Base-by-base conservation (phyloP, 2,888 invertebrate genomes). In the Halictus quadricinctus region DNA sequence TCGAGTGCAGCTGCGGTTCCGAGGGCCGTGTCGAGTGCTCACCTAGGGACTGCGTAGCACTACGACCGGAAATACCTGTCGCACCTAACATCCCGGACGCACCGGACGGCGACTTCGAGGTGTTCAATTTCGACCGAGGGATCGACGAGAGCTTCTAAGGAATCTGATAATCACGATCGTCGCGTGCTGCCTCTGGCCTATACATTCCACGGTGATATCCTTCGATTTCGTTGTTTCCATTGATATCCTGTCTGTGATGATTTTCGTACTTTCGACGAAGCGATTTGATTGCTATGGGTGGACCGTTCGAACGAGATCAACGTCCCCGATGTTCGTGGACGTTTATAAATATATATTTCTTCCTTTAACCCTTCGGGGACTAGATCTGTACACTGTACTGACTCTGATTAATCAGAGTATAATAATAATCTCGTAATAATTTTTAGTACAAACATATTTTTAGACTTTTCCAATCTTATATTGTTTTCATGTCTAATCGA, bases 1-100 rank as follows among this genome's bases (percentile, higher is more conserved):
- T 97, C 89, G 96, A 97, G 93, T 97, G 97, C 93, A 95, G 96
- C 92, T 97, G 97, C 94, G 96, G 96, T 86, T 95, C 95, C 86
- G 96, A 96, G 83, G 96, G 94, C 54, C 92, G 93, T 48, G 93
- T 94, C 84, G 93, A 94, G 80, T 94, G 94, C 81, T 94, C 94
- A 50, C 94, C 94, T 12, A 91, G 92, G 69, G 93, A 94, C 87
- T 94, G 94, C 86, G 92, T 94, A 69, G 91, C 93, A 50, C 89
- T 94, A 60, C 89, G 92, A 84, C 91, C 93, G 50, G 92, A 93
- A 83, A 92, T 92, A 83, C 90, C 92, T 70, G 88, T 90, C 77
- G 89, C 91, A 70, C 90, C 91, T 41, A 91, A 91, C 81, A 90
- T 91, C 80, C 90, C 91, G 46, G 91, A 92, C 72, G 88, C 88